Evolutionary conservation across 2,113 vertebrate genomes (phyloP).

Genomic region (Hirundichthys speculiger): DNA sequence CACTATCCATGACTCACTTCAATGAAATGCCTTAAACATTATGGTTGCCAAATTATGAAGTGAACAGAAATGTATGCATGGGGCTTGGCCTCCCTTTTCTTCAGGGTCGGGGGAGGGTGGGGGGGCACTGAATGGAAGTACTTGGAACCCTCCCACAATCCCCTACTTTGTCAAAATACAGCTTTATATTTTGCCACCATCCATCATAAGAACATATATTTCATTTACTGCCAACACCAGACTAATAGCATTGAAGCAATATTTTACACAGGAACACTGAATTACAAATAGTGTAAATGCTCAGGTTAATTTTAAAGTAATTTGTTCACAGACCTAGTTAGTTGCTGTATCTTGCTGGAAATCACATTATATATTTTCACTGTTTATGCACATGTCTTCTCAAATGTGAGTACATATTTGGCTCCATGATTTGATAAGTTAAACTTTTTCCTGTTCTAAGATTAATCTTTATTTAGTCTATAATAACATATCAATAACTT

Average conservation of each 20-base stretch:
- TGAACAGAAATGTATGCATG: slow-evolving; percentile 58
- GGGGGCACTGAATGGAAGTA: neutral
- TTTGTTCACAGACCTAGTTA: neutral
- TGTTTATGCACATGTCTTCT: slow-evolving; percentile 29
- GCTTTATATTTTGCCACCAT: slow-evolving; percentile 34
- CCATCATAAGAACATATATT: slow-evolving; percentile 47
- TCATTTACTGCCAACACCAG: slow-evolving; percentile 46
- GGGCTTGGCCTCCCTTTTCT: slow-evolving; percentile 45
- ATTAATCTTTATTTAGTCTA: slow-evolving; percentile 43
- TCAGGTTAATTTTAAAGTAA: slow-evolving; percentile 31
- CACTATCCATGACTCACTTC: slow-evolving; percentile 74
- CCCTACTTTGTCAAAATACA: slow-evolving; percentile 35
- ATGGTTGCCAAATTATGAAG: slow-evolving; percentile 66
- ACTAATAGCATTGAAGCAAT: slow-evolving; percentile 33
- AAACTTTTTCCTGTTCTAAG: slow-evolving; percentile 45
- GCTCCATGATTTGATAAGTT: slow-evolving; percentile 50
- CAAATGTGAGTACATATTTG: slow-evolving; percentile 56
- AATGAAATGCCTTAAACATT: slow-evolving; percentile 71
- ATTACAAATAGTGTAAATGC: slow-evolving; percentile 44
- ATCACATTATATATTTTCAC: slow-evolving; percentile 32
- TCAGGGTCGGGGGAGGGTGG: slow-evolving; percentile 14
- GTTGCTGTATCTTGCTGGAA: slow-evolving; percentile 34
- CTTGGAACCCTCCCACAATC: slow-evolving; percentile 25
- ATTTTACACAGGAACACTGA: slow-evolving; percentile 1
- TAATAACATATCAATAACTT: slow-evolving; percentile 47